phyloP scores from a whole-genome alignment of 2,797 vertebrate species.

The Pelobates cultripes region DNA sequence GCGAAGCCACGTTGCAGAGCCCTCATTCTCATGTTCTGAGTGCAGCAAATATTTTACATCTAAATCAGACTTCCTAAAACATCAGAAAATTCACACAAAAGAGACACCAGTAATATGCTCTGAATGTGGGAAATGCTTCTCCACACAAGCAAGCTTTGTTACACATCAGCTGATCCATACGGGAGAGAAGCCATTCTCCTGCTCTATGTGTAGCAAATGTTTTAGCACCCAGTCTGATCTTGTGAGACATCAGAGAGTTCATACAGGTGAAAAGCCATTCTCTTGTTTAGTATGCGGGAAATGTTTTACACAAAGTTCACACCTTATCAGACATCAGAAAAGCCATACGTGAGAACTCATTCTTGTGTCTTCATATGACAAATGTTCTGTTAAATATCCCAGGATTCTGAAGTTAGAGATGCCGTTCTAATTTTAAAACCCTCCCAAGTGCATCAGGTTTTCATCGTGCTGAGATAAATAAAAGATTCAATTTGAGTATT shows the following conservation, averaged over 20 bases:
- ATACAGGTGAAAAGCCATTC: no score
- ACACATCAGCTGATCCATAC: background rate
- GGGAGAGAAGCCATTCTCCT: no score
- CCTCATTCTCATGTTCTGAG: background rate
- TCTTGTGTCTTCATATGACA: no score
- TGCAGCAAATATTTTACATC: background rate
- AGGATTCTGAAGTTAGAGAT: background rate
- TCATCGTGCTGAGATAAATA: no score
- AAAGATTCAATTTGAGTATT: no score
- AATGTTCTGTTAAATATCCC: background rate
- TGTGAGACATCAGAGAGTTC: no score
- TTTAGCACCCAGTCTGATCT: background rate
- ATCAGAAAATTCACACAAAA: constrained; percentile 2
- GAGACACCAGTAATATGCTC: background rate
- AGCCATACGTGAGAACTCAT: no score
- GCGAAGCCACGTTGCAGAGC: background rate
- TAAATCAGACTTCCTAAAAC: background rate
- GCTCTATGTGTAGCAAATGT: background rate
- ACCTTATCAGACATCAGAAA: background rate
- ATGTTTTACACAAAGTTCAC: background rate
- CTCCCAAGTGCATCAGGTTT: no score
- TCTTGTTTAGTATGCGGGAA: background rate
- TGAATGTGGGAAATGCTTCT: constrained; percentile 13
- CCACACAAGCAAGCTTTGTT: background rate
- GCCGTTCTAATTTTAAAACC: background rate